Evolutionary conservation across 2,888 invertebrate genomes (phyloP).

Genomic region (Athalia rosae): DNA sequence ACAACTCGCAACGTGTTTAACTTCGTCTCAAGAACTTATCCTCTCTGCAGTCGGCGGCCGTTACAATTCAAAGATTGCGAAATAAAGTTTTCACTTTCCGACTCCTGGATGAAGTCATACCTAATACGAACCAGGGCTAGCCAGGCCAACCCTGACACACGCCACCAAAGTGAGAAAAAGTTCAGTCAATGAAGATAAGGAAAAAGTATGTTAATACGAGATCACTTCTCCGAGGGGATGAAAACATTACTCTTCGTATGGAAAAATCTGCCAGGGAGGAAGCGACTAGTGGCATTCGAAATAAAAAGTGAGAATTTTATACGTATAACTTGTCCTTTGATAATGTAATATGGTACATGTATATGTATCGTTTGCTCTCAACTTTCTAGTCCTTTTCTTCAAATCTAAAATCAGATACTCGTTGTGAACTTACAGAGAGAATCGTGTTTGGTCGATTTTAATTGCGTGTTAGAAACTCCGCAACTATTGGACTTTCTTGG

Average conservation of each 20-base stretch:
- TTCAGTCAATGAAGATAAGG: constrained; percentile 18
- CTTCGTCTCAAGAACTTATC: constrained; percentile 14
- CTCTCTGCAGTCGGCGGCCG: not conserved
- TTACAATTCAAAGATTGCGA: constrained; percentile 26
- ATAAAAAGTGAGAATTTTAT: not conserved
- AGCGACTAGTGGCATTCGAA: not conserved
- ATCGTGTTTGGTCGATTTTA: no score
- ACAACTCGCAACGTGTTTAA: not conserved
- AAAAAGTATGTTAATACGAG: constrained; percentile 29
- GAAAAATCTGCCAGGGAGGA: constrained; percentile 18
- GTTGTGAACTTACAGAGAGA: no score
- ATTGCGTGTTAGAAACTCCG: no score
- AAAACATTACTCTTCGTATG: constrained; percentile 31
- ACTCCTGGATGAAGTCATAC: constrained; percentile 16
- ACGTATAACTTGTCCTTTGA: no score
- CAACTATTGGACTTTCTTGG: no score
- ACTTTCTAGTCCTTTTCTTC: not conserved
- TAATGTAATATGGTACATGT: no score
- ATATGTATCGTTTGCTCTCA: not conserved
- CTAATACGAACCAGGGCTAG: constrained; percentile 26
- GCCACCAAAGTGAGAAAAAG: constrained; percentile 32
- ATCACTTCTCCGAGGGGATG: constrained; percentile 3
- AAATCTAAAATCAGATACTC: no score
- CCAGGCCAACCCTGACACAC: constrained; percentile 3
- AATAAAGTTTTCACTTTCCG: constrained; percentile 25